A percentile compares a stretch with the other conserved stretches of the same genome.
These are phyloP conservation scores for Apotomis betuletana DNA, from an alignment of 2,888 invertebrate genomes.

Conservation along the genomic window DNA sequence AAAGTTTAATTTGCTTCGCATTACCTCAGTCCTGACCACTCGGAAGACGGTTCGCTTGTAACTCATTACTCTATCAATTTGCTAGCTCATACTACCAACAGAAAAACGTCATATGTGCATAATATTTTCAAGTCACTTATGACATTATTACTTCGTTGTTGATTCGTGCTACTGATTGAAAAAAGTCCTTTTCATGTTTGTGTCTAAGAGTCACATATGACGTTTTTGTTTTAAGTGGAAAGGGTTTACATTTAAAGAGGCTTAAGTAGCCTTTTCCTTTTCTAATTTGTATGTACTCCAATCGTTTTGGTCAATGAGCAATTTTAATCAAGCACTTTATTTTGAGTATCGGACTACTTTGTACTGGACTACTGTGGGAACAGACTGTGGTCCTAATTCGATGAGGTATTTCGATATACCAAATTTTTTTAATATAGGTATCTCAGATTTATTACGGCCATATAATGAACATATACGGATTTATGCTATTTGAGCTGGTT, in stretches of 20 bases:
- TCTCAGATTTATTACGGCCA: no score
- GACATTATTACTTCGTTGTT: conserved; percentile 1
- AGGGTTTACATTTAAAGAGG: conserved; percentile 34
- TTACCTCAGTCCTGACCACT: conserved; percentile 20
- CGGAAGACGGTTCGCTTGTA: conserved; percentile 39
- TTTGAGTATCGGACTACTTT: conserved; percentile 4
- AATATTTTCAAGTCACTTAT: background rate
- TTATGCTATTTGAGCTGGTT: no score
- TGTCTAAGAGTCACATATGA: background rate
- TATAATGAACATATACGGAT: no score
- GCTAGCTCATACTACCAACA: conserved; percentile 24
- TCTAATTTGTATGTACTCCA: conserved; percentile 34
- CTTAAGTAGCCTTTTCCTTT: conserved; percentile 39
- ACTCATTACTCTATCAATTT: conserved; percentile 55
- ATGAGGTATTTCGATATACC: no score
- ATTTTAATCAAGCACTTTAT: conserved; percentile 21
- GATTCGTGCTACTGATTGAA: background rate
- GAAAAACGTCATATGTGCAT: background rate
- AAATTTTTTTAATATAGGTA: no score
- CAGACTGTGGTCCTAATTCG: no score
- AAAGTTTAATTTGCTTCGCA: conserved; percentile 11
- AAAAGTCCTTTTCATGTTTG: background rate
- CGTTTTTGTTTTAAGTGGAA: background rate
- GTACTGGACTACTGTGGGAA: conserved; percentile 6
- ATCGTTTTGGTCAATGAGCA: conserved; percentile 33